These are phyloP conservation scores for Eupithecia pulchellata DNA, from an alignment of 2,888 invertebrate genomes.

Conservation along the genomic window DNA sequence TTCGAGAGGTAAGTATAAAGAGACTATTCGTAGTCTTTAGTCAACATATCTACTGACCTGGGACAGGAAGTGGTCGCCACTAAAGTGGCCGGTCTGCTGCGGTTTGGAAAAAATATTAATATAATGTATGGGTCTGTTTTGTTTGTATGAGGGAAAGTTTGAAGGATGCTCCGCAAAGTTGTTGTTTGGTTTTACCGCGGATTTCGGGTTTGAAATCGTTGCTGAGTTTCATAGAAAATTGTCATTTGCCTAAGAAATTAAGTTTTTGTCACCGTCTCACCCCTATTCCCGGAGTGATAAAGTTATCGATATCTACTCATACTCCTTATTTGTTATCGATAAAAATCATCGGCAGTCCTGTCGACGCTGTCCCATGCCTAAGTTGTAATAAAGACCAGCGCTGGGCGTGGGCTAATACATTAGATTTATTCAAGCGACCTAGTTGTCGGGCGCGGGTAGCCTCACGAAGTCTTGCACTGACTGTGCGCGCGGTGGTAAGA, in stretches of 20 bases:
- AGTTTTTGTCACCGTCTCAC: background rate
- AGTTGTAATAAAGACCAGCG: constrained; percentile 36
- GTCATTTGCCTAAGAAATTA: too few species aligned
- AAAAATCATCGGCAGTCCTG: constrained; percentile 6
- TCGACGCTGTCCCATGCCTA: background rate
- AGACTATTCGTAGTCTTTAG: background rate
- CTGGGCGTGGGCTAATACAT: constrained; percentile 55
- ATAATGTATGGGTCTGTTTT: constrained; percentile 1
- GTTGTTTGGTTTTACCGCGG: background rate
- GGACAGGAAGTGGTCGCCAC: constrained; percentile 4
- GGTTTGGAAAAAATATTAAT: constrained; percentile 2
- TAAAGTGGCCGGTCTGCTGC: background rate
- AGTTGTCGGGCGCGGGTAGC: constrained; percentile 37
- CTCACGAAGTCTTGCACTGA: constrained; percentile 35
- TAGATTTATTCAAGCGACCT: constrained; percentile 60
- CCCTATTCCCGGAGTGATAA: background rate
- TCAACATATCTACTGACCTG: too few species aligned
- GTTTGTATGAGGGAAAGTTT: constrained; percentile 3
- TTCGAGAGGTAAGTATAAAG: background rate
- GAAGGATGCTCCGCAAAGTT: background rate
- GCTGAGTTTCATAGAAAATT: background rate
- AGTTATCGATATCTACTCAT: background rate
- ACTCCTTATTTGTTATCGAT: background rate
- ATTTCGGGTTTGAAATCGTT: background rate
- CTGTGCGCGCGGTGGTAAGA: background rate